phyloP scores from a whole-genome alignment of 1,140 invertebrate genomes.

The Paracyclopina nana region DNA sequence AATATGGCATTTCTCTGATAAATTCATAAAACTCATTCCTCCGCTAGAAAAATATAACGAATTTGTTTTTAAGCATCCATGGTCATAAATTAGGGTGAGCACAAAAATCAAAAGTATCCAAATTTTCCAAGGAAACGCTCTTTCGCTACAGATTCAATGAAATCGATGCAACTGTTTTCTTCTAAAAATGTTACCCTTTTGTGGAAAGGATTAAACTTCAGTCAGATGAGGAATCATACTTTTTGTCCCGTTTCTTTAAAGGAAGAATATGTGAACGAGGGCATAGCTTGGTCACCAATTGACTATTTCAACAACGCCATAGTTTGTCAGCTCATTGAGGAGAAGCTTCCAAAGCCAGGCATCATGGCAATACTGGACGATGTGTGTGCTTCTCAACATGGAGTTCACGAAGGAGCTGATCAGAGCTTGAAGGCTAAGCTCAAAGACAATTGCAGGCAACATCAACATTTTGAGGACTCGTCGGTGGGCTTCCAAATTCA shows the following conservation, averaged over 20 bases:
- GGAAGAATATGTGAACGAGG: constrained; percentile 51
- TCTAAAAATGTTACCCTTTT: too few relatives aligned
- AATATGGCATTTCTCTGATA: too few relatives aligned
- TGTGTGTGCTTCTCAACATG: constrained; percentile 50
- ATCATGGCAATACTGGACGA: constrained; percentile 48
- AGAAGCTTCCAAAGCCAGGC: constrained; percentile 34
- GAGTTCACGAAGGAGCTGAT: constrained; percentile 43
- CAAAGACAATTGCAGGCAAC: constrained; percentile 19
- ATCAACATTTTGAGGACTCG: constrained; percentile 39
- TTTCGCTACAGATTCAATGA: too few relatives aligned
- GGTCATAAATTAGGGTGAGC: too few relatives aligned
- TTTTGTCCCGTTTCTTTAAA: constrained; percentile 23
- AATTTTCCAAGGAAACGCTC: too few relatives aligned
- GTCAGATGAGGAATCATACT: too few relatives aligned
- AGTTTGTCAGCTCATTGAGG: constrained; percentile 46
- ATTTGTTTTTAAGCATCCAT: too few relatives aligned
- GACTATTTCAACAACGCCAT: constrained; percentile 56
- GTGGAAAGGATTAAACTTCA: too few relatives aligned
- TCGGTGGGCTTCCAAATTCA: constrained; percentile 42
- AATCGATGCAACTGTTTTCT: too few relatives aligned
- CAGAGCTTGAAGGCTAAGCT: constrained; percentile 31
- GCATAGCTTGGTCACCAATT: constrained; percentile 49
- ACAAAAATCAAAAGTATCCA: too few relatives aligned
- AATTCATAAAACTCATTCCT: too few relatives aligned
- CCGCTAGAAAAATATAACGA: too few relatives aligned